Evolutionary conservation across 1,140 invertebrate genomes (phyloP), one percentile per base, ranked within the genome.

Genomic region (Melipona quadrifasciata): DNA sequence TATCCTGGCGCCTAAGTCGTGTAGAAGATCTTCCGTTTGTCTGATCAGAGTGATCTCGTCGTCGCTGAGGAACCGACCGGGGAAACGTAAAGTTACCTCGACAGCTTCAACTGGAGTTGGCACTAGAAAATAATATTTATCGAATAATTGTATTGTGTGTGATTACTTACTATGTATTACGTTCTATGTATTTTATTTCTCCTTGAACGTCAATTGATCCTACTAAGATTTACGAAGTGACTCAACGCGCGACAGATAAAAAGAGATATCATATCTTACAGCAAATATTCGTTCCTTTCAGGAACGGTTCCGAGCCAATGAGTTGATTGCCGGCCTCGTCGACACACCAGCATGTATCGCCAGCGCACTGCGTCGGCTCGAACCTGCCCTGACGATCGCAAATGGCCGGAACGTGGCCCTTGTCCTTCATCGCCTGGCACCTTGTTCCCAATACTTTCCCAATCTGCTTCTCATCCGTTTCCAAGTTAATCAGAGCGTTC

Each of bases 261-360:
- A 34, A 8, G 19, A 65, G 19, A 67, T 16, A 79, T 12, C 57
- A 3, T n/a, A n/a, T 95, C 96, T 95, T 93, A 96, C 96, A 91
- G 91, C 96, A 97, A 61, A 95, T 94, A 77, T 94, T 95, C 58
- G 95, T 95, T 68, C 96, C 96, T 91, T 95, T 96, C 79, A 95
- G 93, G 93, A 98, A 96, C 57, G 96, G 95, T 89, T 96, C 95
- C 5, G 96, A 95, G 39, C 96, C 94, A 84, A 96, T 95, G 2
- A 97, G 92, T 86, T 97, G 96, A 93, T 98, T 97, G 17, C 97
- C 97, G 1, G 97, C 97, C 84, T 97, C 97, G 93, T 98, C 97
- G 6, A 98, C 97, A 93, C 97, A 98, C 97, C 97, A 98, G 92
- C 97, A 98, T 47, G 95, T 96, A 2, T 96, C 96, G 2, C 96